Evolutionary conservation across 2,888 invertebrate species (phyloP), one percentile per base, ranked within the genome.

Genomic region (Amiota mariae): DNA sequence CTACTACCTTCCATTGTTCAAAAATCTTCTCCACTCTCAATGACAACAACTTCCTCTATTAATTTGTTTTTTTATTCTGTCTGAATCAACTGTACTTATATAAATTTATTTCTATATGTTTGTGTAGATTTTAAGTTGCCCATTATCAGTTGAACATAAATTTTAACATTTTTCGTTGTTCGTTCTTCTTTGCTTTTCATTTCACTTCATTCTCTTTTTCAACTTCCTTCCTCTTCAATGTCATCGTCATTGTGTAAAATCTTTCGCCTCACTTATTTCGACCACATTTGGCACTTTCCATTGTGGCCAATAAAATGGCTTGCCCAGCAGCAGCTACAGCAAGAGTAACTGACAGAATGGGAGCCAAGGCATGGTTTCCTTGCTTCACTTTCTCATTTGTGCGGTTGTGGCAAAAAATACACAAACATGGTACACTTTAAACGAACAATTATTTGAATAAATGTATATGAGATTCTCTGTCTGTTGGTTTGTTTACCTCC

Each of bases 281-380:
- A 36, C 67, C 67, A 68, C 67, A 68, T 68, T 68, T 68, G 67
- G 51, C 67, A 68, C 67, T 68, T 68, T 49, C 67, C 67, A 68
- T 68, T 68, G 67, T 68, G 67, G 67, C 67, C 67, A 68, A 68
- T 68, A 68, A 68, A 68, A 63, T 63, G 36, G 63, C 46, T 63
- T 24, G 36, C 13, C 63, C 63, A 46, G 18, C 36, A 51, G 67
- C 67, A 24, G 54, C 54, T 8, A 6, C 13, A 36, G 36, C 36
- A 36, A 6, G 4, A 36, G 36, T 36, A 6, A 6, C 2, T 0
- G 36, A 2, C 8, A 6, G 6, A 24, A 24, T 3, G 3, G 36
- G 36, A 36, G 36, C 36, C 2, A 6, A 6, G 6, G 36, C 36
- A 36, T 36, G 59, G 59, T 59, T 59, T 59, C 18, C 59, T 15